Base-by-base conservation (phyloP, 2,797 vertebrate genomes). In the Tarsius wallacei region DNA sequence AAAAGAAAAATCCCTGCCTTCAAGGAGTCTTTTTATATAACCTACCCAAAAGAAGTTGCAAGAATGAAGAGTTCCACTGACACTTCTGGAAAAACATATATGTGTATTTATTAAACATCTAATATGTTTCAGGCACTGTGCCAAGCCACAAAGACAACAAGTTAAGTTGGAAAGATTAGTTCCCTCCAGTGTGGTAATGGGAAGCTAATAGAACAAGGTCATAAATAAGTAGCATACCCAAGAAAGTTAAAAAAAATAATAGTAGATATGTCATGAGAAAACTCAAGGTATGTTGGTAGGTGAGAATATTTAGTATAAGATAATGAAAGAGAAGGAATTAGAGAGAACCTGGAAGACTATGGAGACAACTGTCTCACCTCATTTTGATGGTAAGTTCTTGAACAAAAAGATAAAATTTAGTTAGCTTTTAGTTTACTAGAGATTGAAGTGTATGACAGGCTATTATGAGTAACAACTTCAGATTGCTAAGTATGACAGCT, bases 381-480 rank as follows among this genome's bases (percentile, higher is more conserved):
- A 55, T 95, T 66, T 91, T 78, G 21, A 80, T 55, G 24, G 7
- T 26, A 91, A 85, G 83, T 80, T 86, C 28, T 61, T 94, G 53
- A 53, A 59, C 85, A 96, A 87, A 94, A 26, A 90, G n/a, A 59
- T 17, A 81, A 85, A 81, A 89, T 66, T 71, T 77, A 94, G 61
- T 83, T 76, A 47, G 47, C n/a, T 95, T 97, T 97, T 88, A 94
- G 51, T 91, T 90, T 94, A 17, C 31, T 61, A n/a, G 76, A 88
- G 57, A 26, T 42, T 90, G 81, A 96, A 87, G 5, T 47, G 63
- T 55, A 36, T 74, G 63, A 85, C 61, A 94, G 87, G 53, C 51
- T 91, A 51, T 76, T 87, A 80, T 88, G 31, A 82, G 28, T 26
- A 68, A 66, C 66, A 96, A 74, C 33, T 74, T 95, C 24, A 74